Base-by-base conservation (phyloP, 1,140 invertebrate species). In the Palaemon carinicauda region DNA sequence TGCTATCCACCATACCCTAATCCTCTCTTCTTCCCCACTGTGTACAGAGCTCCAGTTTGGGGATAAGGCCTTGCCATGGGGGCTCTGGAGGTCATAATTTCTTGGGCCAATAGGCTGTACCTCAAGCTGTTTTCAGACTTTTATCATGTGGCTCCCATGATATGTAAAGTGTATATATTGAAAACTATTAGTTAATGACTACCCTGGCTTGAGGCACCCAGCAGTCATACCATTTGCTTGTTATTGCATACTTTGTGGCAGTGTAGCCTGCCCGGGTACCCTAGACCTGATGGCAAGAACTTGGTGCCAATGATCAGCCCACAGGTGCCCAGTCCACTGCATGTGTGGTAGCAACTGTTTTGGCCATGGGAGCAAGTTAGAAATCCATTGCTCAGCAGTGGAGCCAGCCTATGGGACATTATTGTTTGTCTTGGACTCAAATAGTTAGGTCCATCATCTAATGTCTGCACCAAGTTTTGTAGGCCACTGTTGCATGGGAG, bases 161-260 rank as follows among this genome's bases (percentile, higher is more conserved):
- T 53, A 60, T 86, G 84, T 86, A 86, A 86, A 86, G 77, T 86
- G 84, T 86, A 86, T 86, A 86, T 69, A 71, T 86, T 71, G 69
- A 75, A 86, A 60, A 86, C 71, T 86, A 86, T 65, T 86, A 86
- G 84, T 80, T 77, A 71, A 86, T 80, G 84, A 86, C 84, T 80
- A 31, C 80, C 56, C 56, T 69, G 74, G 60, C 82, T 78, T 54
- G 82, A 78, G 74, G 75, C 74, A 85, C 52, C 74, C 74, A 79
- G 82, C 82, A 50, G 54, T 75, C 82, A 54, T 74, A 78, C 73
- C 80, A 71, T 73, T 69, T 73, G 80, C 80, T 82, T 82, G 80
- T 82, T 74, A 82, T 73, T 74, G 80, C 80, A 82, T 73, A 54
- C 69, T 69, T 80, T 80, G 78, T 80, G 78, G 52, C 53, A 60